Conservation (phyloP, 2,113 vertebrate species). For the Mesoclemmys tuberculata region DNA sequence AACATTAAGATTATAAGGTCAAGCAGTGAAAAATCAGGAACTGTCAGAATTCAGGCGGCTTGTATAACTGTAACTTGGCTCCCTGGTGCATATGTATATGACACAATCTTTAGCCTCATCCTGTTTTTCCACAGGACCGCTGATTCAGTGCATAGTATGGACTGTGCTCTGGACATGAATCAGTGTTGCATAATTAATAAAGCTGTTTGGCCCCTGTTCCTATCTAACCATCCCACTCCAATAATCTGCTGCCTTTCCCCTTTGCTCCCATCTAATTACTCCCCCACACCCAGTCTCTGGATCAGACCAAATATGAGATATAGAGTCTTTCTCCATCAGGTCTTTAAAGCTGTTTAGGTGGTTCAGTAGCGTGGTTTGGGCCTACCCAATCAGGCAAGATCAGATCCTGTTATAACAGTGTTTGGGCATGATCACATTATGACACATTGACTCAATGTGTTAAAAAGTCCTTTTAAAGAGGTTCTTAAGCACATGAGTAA, state of each 20-base stretch:
- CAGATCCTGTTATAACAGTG: not conserved
- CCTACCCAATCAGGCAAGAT: not conserved
- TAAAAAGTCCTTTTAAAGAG: no score
- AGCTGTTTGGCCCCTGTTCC: not conserved
- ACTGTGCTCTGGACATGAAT: not conserved
- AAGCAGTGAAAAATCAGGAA: not conserved
- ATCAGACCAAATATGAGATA: not conserved
- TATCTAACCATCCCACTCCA: not conserved
- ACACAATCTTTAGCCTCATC: not conserved
- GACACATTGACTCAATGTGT: no score
- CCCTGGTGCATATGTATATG: not conserved
- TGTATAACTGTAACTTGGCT: not conserved
- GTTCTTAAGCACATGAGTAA: not conserved
- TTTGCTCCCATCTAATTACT: not conserved
- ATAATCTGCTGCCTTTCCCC: not conserved
- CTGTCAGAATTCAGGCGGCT: not conserved
- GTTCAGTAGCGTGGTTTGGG: not conserved
- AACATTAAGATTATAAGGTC: not conserved
- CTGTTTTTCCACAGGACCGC: not conserved
- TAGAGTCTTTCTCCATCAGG: not conserved
- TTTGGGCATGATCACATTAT: not conserved
- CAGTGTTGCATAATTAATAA: fast-evolving
- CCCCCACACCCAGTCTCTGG: not conserved
- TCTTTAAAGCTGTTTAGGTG: not conserved
- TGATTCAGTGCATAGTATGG: not conserved